Base-by-base conservation (phyloP, 1,140 invertebrate species). In the Sitobion miscanthi region DNA sequence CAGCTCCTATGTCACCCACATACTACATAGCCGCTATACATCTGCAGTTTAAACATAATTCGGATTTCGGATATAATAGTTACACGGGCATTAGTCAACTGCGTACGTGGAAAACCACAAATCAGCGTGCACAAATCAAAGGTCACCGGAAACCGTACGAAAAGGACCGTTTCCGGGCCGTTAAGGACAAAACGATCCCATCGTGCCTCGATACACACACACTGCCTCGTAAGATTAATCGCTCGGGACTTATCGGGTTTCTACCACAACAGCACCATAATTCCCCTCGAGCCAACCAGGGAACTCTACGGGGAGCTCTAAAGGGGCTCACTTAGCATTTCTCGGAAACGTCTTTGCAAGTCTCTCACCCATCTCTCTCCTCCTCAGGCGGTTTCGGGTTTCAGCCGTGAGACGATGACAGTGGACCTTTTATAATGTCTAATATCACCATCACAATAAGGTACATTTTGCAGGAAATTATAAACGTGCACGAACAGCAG, bases 181-280 rank as follows among this genome's bases (percentile, higher is more conserved):
- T 92, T 92, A 92, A 92, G 90, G 45, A 92, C 91, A 85, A 92
- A 92, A 82, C 69, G 69, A 91, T 91, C 45, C 69, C 69, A n/a
- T 83, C 47, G 91, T 47, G 77, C 69, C 52, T 92, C 47, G 77
- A 42, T 83, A 49, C 69, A 92, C 91, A 77, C 42, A 91, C 38
- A 89, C n/a, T 42, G 35, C 23, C 23, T 25, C 89, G 17, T 35
- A 77, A 91, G 90, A 91, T 91, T 77, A 91, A 91, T 91, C 54
- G 62, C 57, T 77, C 38, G 90, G 30, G 90, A 91, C 90, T 91
- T 91, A 91, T 91, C 90, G 62, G 62, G 62, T 91, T 91, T 91
- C 90, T 91, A 35, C 90, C 62, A 62, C 90, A 91, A 47, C 30
- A 91, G 20, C 38, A 69, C 14, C 54, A 30, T 77, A 91, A 91